Percentiles rank a stretch among this genome's conserved stretches.
Evolutionary conservation across 2,888 invertebrate genomes (phyloP).

Genomic region (Polyommatus iphigenia): DNA sequence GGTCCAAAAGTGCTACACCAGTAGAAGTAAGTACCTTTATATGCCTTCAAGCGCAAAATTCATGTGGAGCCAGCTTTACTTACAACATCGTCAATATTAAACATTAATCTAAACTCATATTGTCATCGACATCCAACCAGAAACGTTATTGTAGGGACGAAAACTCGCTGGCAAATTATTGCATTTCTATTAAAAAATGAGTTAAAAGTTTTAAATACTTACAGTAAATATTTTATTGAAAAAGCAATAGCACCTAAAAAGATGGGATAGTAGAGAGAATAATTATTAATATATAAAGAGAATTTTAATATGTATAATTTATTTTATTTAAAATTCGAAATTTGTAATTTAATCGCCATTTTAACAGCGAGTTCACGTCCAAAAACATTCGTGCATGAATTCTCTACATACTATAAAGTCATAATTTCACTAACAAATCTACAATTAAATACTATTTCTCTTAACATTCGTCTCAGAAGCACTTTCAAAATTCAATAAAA

Average conservation of each 20-base stretch:
- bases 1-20: not conserved
- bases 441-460: slow-evolving; percentile 41
- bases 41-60: slow-evolving; percentile 35
- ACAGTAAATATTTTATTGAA: not conserved
- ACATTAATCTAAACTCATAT: slow-evolving; percentile 59
- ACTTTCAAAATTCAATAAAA: slow-evolving; percentile 40
- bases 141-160: slow-evolving; percentile 43
- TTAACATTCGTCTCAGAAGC: slow-evolving; percentile 40
- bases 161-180: slow-evolving; percentile 17
- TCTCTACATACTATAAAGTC: slow-evolving; percentile 44
- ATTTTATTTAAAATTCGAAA: not conserved
- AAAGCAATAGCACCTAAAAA: slow-evolving; percentile 1
- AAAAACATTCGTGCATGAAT: slow-evolving; percentile 56
- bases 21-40: slow-evolving; percentile 21
- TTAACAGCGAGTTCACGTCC: slow-evolving; percentile 24
- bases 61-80: slow-evolving; percentile 38
- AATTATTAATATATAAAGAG: not conserved
- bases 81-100: slow-evolving; percentile 48
- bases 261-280: slow-evolving; percentile 29
- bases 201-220: not conserved
- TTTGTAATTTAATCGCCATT: not conserved
- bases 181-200: too few relatives aligned
- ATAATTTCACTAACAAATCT: slow-evolving; percentile 37
- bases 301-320: not conserved
- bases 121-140: slow-evolving; percentile 59